Percentiles rank a stretch among this genome's conserved stretches.
These are phyloP conservation scores for Agrilus biguttatus DNA, from an alignment of 2,888 invertebrate species.

Conservation along the genomic window DNA sequence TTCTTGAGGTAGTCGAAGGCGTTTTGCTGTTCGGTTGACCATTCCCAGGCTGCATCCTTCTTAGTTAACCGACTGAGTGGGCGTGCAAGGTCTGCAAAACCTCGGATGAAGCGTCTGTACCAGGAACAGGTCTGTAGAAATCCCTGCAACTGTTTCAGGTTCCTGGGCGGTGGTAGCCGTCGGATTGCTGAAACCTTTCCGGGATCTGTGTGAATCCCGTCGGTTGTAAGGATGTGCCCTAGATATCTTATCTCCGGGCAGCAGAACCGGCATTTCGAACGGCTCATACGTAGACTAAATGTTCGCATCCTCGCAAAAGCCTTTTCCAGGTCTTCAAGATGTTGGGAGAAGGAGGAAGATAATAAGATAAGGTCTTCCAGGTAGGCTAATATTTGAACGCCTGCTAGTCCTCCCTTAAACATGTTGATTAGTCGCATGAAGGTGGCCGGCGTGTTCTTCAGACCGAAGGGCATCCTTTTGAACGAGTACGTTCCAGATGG, in stretches of 20 bases:
- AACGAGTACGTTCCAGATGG: slow-evolving; percentile 17
- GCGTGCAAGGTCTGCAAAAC: slow-evolving; percentile 7
- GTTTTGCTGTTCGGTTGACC: slow-evolving; percentile 5
- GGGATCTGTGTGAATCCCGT: slow-evolving; percentile 6
- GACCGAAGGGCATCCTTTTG: slow-evolving; percentile 12
- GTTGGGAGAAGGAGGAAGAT: slow-evolving; percentile 11
- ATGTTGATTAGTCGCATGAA: slow-evolving; percentile 14
- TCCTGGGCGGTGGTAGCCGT: slow-evolving; percentile 3
- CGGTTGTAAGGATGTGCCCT: slow-evolving; percentile 7
- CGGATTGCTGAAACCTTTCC: slow-evolving; percentile 6
- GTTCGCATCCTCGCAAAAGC: slow-evolving; percentile 8
- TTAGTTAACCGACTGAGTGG: slow-evolving; percentile 8
- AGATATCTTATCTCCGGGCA: slow-evolving; percentile 9
- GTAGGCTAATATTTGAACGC: slow-evolving; percentile 9
- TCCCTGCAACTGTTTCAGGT: slow-evolving; percentile 4
- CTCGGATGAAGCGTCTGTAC: slow-evolving; percentile 10
- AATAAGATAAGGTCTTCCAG: slow-evolving; percentile 15
- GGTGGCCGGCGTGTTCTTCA: slow-evolving; percentile 13
- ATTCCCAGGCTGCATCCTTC: slow-evolving; percentile 8
- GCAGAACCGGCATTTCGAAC: slow-evolving; percentile 12
- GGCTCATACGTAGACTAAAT: slow-evolving; percentile 10
- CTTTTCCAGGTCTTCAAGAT: slow-evolving; percentile 9
- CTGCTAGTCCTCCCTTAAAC: slow-evolving; percentile 5
- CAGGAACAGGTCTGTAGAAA: slow-evolving; percentile 10
- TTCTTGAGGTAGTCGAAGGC: slow-evolving; percentile 11